These are phyloP conservation scores for Dermochelys coriacea DNA, from an alignment of 2,797 vertebrate genomes.

Conservation along the genomic window DNA sequence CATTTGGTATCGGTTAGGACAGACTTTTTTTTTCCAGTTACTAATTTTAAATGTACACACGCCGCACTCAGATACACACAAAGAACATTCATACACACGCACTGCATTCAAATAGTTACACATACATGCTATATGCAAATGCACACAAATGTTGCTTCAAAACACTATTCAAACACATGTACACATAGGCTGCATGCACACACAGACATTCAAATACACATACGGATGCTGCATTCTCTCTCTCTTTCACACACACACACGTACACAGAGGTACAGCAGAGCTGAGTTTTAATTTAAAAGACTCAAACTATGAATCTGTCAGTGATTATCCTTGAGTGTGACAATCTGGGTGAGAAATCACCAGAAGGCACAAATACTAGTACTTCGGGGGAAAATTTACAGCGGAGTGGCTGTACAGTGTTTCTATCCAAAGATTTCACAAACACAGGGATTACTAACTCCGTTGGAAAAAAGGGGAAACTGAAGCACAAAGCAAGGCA, in stretches of 20 bases:
- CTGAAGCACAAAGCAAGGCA: background rate
- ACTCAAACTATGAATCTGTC: background rate
- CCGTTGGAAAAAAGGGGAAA: background rate
- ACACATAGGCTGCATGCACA: background rate
- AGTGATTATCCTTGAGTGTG: background rate
- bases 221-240: background rate
- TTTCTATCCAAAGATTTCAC: background rate
- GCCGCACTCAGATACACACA: background rate
- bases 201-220: background rate
- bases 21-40: background rate
- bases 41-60: constrained; percentile 34
- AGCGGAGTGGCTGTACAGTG: background rate
- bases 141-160: background rate
- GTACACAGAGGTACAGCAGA: background rate
- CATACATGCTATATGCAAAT: background rate
- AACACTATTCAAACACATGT: background rate
- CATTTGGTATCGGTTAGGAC: constrained; percentile 32
- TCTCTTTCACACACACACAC: too few species aligned
- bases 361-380: background rate
- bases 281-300: background rate
- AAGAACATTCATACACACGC: background rate
- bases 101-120: background rate
- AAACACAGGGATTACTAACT: background rate
- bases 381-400: background rate
- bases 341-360: background rate